A percentile compares a stretch with the other conserved stretches of the same genome.
phyloP scores from a whole-genome alignment of 1,140 invertebrate genomes.

The Dendroctonus ponderosae region DNA sequence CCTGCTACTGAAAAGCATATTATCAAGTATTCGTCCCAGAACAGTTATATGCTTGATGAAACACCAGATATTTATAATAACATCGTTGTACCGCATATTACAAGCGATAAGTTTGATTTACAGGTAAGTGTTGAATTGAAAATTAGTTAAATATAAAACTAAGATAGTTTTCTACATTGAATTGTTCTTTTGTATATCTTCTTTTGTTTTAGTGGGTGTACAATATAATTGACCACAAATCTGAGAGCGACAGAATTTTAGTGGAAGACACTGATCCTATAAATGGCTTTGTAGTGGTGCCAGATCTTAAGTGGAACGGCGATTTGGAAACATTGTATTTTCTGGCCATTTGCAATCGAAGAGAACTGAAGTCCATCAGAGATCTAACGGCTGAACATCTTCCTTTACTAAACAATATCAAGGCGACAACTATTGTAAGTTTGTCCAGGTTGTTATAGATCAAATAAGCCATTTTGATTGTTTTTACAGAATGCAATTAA shows the following conservation, averaged over 20 bases:
- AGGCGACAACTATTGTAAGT: conserved; percentile 66
- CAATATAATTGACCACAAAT: conserved; percentile 90
- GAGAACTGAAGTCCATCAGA: conserved; percentile 76
- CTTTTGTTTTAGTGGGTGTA: conserved; percentile 83
- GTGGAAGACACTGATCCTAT: conserved; percentile 78
- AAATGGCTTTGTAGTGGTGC: conserved; percentile 83
- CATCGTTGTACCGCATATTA: conserved; percentile 75
- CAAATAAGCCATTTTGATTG: conserved; percentile 2
- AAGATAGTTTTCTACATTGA: background rate
- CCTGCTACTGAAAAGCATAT: conserved; percentile 92
- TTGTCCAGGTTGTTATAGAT: background rate
- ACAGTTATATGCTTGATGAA: conserved; percentile 76
- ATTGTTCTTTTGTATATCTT: conserved; percentile 6
- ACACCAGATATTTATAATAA: conserved; percentile 79
- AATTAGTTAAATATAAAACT: conserved; percentile 1
- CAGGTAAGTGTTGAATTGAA: conserved; percentile 58
- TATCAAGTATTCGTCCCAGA: conserved; percentile 76
- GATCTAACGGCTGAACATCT: conserved; percentile 78
- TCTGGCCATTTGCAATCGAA: conserved; percentile 74
- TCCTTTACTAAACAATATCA: conserved; percentile 79
- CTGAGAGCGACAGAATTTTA: conserved; percentile 83
- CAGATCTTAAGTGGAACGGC: conserved; percentile 94
- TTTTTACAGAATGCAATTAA: conserved; percentile 65
- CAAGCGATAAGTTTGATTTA: conserved; percentile 68
- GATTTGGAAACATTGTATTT: conserved; percentile 78